Conservation (phyloP, 2,113 vertebrate genomes). For the Balaeniceps rex region DNA sequence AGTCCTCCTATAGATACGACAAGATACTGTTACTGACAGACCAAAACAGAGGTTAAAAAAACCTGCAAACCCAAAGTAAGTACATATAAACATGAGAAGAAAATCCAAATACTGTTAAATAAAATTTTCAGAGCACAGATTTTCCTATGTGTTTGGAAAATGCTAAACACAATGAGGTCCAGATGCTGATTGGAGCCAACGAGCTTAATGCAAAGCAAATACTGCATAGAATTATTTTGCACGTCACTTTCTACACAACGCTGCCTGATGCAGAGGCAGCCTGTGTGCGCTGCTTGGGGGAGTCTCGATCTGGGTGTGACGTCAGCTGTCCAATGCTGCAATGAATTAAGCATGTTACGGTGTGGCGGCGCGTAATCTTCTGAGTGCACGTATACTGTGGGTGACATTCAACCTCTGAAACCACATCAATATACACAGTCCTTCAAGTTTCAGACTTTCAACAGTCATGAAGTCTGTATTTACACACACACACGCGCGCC, state of each 20-base stretch:
- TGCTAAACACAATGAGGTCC: background rate
- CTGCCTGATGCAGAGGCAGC: background rate
- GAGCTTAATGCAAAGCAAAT: background rate
- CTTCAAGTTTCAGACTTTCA: background rate
- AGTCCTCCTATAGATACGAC: background rate
- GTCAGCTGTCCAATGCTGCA: background rate
- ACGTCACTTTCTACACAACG: background rate
- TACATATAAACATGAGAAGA: background rate
- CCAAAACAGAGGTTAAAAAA: background rate
- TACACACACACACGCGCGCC: fast-evolving
- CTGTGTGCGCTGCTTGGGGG: background rate
- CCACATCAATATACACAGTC: background rate
- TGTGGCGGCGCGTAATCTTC: background rate
- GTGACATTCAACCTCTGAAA: background rate
- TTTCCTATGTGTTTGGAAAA: background rate
- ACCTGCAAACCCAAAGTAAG: background rate
- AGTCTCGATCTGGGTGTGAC: background rate
- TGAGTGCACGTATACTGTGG: background rate
- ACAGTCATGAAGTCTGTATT: background rate
- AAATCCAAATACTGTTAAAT: background rate
- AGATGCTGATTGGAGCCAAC: background rate
- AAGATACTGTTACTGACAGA: background rate
- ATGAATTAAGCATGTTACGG: background rate
- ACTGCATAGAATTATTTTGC: background rate
- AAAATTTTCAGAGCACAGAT: background rate